Evolutionary conservation across 2,797 vertebrate genomes (phyloP).

Genomic region (Lacerta viridis): DNA sequence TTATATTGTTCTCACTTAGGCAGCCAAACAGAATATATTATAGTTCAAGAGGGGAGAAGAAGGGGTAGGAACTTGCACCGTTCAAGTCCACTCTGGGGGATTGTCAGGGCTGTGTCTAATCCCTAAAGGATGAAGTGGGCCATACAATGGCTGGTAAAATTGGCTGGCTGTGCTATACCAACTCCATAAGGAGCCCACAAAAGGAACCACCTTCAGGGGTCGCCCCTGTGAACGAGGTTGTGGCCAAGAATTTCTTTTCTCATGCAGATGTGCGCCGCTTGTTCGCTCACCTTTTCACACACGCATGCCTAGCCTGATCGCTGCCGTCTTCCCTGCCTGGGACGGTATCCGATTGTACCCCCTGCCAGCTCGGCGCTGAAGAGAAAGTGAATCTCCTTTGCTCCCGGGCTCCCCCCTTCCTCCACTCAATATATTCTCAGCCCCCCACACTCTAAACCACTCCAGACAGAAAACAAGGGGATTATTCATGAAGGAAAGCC

Average conservation of each 20-base stretch:
- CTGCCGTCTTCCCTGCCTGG: slow-evolving; percentile 2
- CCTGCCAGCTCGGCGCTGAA: background rate
- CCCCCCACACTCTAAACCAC: background rate
- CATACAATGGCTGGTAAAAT: slow-evolving; percentile 52
- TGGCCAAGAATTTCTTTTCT: slow-evolving; percentile 57
- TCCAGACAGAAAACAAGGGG: slow-evolving; percentile 36
- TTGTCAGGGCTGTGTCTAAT: slow-evolving; percentile 60
- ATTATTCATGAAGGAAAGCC: slow-evolving; percentile 38
- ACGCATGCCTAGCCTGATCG: slow-evolving; percentile 13
- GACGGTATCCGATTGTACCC: slow-evolving; percentile 5
- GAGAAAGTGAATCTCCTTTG: background rate
- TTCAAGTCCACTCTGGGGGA: slow-evolving; percentile 39
- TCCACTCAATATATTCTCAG: background rate
- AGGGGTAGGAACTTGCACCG: background rate
- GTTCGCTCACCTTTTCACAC: slow-evolving; percentile 13
- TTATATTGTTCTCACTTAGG: slow-evolving; percentile 7
- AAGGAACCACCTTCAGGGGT: slow-evolving; percentile 64
- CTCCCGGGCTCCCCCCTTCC: background rate
- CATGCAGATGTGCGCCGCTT: slow-evolving; percentile 58
- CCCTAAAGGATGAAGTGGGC: slow-evolving; percentile 58
- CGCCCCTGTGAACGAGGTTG: slow-evolving; percentile 52
- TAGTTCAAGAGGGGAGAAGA: slow-evolving; percentile 21
- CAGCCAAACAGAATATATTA: slow-evolving; percentile 29
- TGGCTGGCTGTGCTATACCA: slow-evolving; percentile 36
- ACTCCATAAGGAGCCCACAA: slow-evolving; percentile 54